These are phyloP conservation scores for Yponomeuta evonymella DNA, from an alignment of 2,888 invertebrate genomes.

Conservation along the genomic window DNA sequence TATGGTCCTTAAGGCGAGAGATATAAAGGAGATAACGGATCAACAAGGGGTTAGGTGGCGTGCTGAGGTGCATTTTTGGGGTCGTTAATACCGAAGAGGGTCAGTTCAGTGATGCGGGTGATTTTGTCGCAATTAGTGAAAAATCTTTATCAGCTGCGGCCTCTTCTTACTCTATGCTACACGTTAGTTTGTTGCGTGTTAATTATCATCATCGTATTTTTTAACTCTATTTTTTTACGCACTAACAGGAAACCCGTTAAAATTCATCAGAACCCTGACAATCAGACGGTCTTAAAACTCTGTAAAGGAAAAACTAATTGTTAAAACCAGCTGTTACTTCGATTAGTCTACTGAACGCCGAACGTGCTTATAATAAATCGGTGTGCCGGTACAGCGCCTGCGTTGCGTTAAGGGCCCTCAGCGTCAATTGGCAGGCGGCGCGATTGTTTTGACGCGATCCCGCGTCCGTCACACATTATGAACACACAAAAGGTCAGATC, in stretches of 20 bases:
- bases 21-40: not conserved
- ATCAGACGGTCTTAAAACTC: too few relatives aligned
- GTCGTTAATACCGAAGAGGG: not conserved
- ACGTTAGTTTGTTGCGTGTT: too few relatives aligned
- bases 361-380: too few relatives aligned
- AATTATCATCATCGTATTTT: too few relatives aligned
- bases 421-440: constrained; percentile 17
- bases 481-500: not conserved
- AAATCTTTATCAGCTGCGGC: not conserved
- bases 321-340: too few relatives aligned
- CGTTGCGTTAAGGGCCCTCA: constrained; percentile 5
- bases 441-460: constrained; percentile 22
- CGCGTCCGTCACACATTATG: not conserved
- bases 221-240: too few relatives aligned
- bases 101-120: not conserved
- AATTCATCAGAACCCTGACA: too few relatives aligned
- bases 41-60: not conserved
- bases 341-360: too few relatives aligned
- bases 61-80: not conserved
- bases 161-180: too few relatives aligned
- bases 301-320: too few relatives aligned
- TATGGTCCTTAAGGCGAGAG: constrained; percentile 1
- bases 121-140: not conserved
- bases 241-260: too few relatives aligned
- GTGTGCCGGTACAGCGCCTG: not conserved